Percentiles rank a stretch among this genome's conserved stretches.
These are phyloP conservation scores for Pharmacophagus antenor DNA, from an alignment of 2,888 invertebrate species.

Conservation along the genomic window DNA sequence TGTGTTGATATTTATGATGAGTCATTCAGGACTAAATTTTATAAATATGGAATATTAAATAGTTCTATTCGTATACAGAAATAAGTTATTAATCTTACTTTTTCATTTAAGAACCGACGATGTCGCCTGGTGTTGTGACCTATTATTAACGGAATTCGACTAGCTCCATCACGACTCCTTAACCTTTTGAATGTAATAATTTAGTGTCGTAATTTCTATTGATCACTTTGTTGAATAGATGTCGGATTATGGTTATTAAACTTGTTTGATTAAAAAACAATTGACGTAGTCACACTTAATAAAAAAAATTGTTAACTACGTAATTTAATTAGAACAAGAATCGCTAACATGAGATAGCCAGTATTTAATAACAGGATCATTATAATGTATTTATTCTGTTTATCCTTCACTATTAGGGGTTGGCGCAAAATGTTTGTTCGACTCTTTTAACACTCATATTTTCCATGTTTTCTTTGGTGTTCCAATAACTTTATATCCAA, in stretches of 20 bases:
- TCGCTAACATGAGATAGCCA: background rate
- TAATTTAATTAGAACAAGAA: no score
- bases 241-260: slow-evolving; percentile 2
- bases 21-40: no score
- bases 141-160: slow-evolving; percentile 6
- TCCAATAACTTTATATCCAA: no score
- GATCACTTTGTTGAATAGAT: slow-evolving; percentile 6
- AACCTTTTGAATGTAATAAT: slow-evolving; percentile 14
- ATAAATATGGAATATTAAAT: background rate
- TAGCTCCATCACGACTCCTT: background rate
- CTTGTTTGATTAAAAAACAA: slow-evolving; percentile 2
- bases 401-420: background rate
- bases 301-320: no score
- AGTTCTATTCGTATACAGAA: background rate
- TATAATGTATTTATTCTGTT: background rate
- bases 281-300: background rate
- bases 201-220: slow-evolving; percentile 4
- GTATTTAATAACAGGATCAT: background rate
- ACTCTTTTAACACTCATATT: no score
- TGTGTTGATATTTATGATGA: no score
- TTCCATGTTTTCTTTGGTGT: no score
- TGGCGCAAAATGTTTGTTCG: no score
- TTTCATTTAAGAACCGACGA: background rate
- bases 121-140: background rate
- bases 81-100: background rate